Evolutionary conservation across 2,888 invertebrate genomes (phyloP), one percentile per base, ranked within the genome.

Genomic region (Xestia xanthographa): DNA sequence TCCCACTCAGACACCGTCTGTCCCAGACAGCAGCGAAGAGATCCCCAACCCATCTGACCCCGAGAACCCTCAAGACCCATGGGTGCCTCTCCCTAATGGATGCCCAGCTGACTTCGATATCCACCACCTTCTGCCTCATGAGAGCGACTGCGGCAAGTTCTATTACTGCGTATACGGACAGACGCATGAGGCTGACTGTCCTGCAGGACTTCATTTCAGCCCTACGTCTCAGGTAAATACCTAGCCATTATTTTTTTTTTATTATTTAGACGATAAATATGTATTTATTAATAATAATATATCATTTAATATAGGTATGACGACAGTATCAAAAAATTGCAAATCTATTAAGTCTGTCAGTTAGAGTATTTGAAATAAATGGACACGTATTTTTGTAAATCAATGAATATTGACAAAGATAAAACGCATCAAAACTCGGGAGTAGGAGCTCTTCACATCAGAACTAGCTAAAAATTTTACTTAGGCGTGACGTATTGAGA

Each of bases 21-120:
- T 20, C 34, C 60, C 60, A 43, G 73, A 41, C 12, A 78, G 74
- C 17, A 78, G 79, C 14, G 79, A 75, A 50, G 69, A 65, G 38
- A 12, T 69, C 20, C 62, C 22, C 1, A 43, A 4, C 20, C 53
- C 62, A 5, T 2, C 29, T 0, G 72, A 56, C 14, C 53, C 71
- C 29, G 72, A 14, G 22, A 38, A 14, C 14, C 50, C 62, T 20
- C 11, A 60, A 14, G 45, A n/a, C 14, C 26, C 43, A 3, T 72
- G 79, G 73, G 66, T 62, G n/a, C 63, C 76, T 9, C 76, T 82
- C 1, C 88, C 88, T 3, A 92, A 91, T 53, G 91, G 91, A 0
- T 92, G 92, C 68, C 92, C 92, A 5, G 79, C 86, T 11, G 82
- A 92, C 60, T 89, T 80, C 29, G 26, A 82, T 14, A 58, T 88